A percentile compares a stretch with the other conserved stretches of the same genome.
Evolutionary conservation across 92 coral and sea anemone genomes (phyloP).

Genomic region (Phenganax stokvisi): DNA sequence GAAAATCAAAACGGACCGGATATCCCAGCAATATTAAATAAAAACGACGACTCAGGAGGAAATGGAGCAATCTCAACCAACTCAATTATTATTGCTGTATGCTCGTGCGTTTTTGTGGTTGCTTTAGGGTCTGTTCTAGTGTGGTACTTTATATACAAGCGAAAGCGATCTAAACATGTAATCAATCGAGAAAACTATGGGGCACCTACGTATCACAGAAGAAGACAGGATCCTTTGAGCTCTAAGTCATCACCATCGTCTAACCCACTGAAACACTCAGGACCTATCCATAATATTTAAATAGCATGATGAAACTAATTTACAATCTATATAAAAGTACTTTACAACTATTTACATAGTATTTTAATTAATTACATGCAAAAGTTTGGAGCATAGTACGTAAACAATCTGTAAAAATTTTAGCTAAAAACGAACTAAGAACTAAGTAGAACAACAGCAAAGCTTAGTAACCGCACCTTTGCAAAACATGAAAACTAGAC

Average conservation of each 20-base stretch:
- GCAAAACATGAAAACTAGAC: too few relatives aligned
- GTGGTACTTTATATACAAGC: not conserved
- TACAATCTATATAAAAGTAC: too few relatives aligned
- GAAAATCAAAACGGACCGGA: too few relatives aligned
- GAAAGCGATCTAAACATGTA: not conserved
- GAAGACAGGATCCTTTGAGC: not conserved
- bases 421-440: too few relatives aligned
- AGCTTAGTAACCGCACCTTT: too few relatives aligned
- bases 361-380: too few relatives aligned
- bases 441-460: too few relatives aligned
- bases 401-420: too few relatives aligned
- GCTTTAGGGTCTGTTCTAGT: not conserved
- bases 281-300: too few relatives aligned
- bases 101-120: not conserved
- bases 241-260: constrained; percentile 18
- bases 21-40: not conserved
- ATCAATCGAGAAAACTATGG: not conserved
- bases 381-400: too few relatives aligned
- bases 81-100: not conserved
- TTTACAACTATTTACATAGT: too few relatives aligned
- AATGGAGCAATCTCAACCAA: not conserved
- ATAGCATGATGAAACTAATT: too few relatives aligned
- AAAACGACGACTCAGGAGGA: not conserved
- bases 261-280: not conserved
- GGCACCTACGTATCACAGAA: constrained; percentile 1